Conservation (phyloP, 2,888 invertebrate genomes). For the Tachina fera region DNA sequence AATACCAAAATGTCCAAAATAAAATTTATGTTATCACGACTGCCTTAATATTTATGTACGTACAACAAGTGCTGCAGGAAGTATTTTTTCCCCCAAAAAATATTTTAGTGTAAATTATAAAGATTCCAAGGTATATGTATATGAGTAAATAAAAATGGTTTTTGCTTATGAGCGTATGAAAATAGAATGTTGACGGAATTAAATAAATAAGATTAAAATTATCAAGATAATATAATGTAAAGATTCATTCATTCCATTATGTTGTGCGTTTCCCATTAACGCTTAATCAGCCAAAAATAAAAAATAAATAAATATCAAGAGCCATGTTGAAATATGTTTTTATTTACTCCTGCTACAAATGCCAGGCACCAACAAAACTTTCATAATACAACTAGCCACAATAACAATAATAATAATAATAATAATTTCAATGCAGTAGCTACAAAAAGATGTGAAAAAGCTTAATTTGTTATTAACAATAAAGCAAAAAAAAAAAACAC, state of each 20-base stretch:
- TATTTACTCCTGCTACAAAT: slow-evolving; percentile 21
- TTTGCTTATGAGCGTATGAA: not conserved
- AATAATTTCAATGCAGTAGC: slow-evolving; percentile 70
- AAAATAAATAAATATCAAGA: not conserved
- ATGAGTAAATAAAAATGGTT: slow-evolving; percentile 16
- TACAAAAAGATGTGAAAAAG: slow-evolving; percentile 73
- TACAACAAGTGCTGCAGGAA: slow-evolving; percentile 24
- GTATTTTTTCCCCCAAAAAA: not conserved
- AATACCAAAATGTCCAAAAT: slow-evolving; percentile 9
- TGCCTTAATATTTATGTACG: not conserved
- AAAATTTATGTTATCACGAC: slow-evolving; percentile 7
- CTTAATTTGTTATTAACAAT: slow-evolving; percentile 71
- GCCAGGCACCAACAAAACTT: slow-evolving; percentile 13
- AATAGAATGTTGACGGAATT: slow-evolving; percentile 23
- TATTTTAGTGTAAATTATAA: slow-evolving; percentile 28
- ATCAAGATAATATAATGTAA: slow-evolving; percentile 17
- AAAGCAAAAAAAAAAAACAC: no score
- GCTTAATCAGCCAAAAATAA: not conserved
- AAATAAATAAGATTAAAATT: slow-evolving; percentile 50
- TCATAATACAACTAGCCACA: not conserved
- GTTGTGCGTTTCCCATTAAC: slow-evolving; percentile 7
- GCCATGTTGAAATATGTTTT: slow-evolving; percentile 25
- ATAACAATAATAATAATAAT: not conserved
- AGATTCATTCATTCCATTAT: not conserved
- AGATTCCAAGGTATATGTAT: not conserved